Conservation (phyloP, 2,113 vertebrate species). For the Talpa occidentalis region DNA sequence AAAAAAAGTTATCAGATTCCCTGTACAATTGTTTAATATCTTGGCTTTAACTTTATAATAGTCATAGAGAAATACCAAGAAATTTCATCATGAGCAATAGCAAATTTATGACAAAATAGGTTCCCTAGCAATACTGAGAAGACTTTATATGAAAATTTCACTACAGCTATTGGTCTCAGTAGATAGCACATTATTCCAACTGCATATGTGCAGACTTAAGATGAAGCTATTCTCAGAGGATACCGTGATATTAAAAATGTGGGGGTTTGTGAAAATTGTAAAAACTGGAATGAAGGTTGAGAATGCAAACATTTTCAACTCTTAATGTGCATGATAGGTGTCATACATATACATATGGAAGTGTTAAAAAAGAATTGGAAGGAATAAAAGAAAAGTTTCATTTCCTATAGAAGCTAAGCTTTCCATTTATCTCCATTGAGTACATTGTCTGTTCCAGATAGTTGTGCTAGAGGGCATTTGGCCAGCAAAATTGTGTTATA, state of each 20-base stretch:
- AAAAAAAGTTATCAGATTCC: slow-evolving; percentile 48
- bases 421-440: slow-evolving; percentile 57
- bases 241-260: slow-evolving; percentile 44
- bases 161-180: slow-evolving; percentile 50
- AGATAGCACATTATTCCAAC: slow-evolving; percentile 51
- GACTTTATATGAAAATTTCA: slow-evolving; percentile 58
- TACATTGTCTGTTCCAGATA: slow-evolving; percentile 44
- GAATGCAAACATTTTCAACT: slow-evolving; percentile 32
- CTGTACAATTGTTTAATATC: slow-evolving; percentile 54
- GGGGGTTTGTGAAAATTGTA: slow-evolving; percentile 24
- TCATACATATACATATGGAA: slow-evolving; percentile 34
- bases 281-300: slow-evolving; percentile 27
- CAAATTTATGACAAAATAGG: slow-evolving; percentile 54
- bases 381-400: slow-evolving; percentile 1
- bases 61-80: slow-evolving; percentile 55
- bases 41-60: slow-evolving; percentile 65
- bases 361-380: slow-evolving; percentile 37
- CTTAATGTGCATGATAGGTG: not conserved
- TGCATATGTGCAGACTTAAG: slow-evolving; percentile 48
- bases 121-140: slow-evolving; percentile 39
- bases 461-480: slow-evolving; percentile 46
- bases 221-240: slow-evolving; percentile 27
- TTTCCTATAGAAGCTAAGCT: slow-evolving; percentile 32
- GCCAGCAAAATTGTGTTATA: slow-evolving; percentile 57
- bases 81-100: slow-evolving; percentile 59